Conservation (phyloP, 2,113 vertebrate species). For the Crocuta crocuta region DNA sequence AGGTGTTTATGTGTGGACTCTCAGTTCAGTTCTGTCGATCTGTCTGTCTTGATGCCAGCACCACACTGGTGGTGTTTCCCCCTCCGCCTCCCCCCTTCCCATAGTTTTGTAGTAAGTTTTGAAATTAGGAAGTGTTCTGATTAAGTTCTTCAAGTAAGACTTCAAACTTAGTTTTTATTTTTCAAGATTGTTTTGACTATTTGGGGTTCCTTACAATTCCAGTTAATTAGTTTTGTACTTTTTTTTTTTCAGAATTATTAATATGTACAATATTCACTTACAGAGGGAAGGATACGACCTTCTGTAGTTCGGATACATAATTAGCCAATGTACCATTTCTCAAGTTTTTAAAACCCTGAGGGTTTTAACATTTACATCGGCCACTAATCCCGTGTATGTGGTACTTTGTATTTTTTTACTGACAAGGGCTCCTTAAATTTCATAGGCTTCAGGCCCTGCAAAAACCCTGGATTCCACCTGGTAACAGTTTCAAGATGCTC, state of each 20-base stretch:
- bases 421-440: background rate
- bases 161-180: background rate
- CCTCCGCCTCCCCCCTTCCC: too few species aligned
- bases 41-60: background rate
- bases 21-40: background rate
- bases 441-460: background rate
- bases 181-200: background rate
- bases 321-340: background rate
- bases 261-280: background rate
- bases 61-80: background rate
- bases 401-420: background rate
- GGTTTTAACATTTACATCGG: background rate
- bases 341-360: background rate
- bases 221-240: background rate
- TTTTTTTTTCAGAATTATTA: background rate
- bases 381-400: background rate
- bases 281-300: background rate
- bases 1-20: background rate
- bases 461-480: background rate
- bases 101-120: background rate
- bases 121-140: background rate
- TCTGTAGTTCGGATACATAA: background rate
- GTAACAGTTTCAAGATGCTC: background rate
- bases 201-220: background rate
- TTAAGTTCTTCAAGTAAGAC: background rate